Evolutionary conservation across 1,140 invertebrate genomes (phyloP), one percentile per base, ranked within the genome.

Genomic region (Solen grandis): DNA sequence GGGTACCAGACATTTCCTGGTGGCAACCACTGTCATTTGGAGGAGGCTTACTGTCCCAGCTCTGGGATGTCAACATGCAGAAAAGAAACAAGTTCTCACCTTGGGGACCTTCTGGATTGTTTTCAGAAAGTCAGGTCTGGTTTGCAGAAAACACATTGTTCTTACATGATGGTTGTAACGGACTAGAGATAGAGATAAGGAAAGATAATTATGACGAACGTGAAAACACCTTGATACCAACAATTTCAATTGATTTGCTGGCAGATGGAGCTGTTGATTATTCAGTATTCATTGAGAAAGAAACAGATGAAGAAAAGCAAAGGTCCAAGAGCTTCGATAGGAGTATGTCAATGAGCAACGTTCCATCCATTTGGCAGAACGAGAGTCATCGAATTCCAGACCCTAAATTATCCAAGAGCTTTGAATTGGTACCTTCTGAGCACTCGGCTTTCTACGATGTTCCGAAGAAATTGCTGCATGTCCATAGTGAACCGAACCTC

Each of bases 381-480:
- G 73, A 77, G 22, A 55, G 80, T 25, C 14, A 22, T 5, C n/a
- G 55, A 33, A 76, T 4, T 25, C 22, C 66, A 22, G 68, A 82
- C 36, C 73, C 80, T 22, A 72, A 83, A 29, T 54, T 87, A 29
- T 83, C 82, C 0, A 77, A 76, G 65, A 88, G 85, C 60, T 88
- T 86, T 86, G 87, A 87, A 59, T 66, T 88, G 5, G 81, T 87
- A 29, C 87, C 87, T 3, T 88, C 87, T 5, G 84, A 88, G 50
- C 63, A 84, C 41, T 88, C 87, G 46, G 87, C 87, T n/a, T 88
- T 88, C 63, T 70, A 83, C 54, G 85, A 86, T 84, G 87, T 87
- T n/a, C 85, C 84, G 55, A 84, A 46, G 69, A 85, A 83, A 72
- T 78, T 88, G 33, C 65, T 65, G 38, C 87, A 88, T 84, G 85